These are phyloP conservation scores for Poeciliopsis infans DNA, from an alignment of 2,797 vertebrate species.

Conservation along the genomic window DNA sequence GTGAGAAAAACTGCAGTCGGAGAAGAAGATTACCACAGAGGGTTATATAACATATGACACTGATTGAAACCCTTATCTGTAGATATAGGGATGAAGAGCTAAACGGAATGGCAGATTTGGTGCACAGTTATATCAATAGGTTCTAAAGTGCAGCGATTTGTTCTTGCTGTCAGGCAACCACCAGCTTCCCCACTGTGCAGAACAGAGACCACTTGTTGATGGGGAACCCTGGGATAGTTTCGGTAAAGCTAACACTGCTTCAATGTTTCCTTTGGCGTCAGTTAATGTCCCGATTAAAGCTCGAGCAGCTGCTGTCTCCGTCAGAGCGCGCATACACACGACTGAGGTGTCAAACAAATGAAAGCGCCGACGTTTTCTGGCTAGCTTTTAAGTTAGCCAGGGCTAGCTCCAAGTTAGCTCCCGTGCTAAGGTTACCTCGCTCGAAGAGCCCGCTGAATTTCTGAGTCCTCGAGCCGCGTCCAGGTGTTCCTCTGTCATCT, in stretches of 20 bases:
- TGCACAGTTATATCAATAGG: neutral
- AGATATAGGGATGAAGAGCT: conserved; percentile 7
- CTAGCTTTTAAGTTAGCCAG: conserved; percentile 39
- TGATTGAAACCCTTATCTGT: conserved; percentile 15
- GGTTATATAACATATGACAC: conserved; percentile 46
- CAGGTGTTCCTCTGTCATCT: conserved; percentile 63
- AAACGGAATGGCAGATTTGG: neutral
- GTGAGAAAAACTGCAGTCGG: conserved; percentile 34
- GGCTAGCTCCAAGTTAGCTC: conserved; percentile 61
- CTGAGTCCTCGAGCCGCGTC: conserved; percentile 56
- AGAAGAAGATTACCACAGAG: conserved; percentile 38
- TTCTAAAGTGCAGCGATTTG: conserved; percentile 6
- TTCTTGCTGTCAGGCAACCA: conserved; percentile 2
- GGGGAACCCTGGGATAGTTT: conserved; percentile 12
- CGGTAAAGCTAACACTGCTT: neutral
- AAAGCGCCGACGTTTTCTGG: conserved; percentile 19
- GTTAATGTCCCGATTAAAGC: neutral
- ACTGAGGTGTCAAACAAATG: neutral
- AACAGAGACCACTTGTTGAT: conserved; percentile 72
- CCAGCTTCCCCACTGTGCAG: neutral
- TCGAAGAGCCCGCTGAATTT: conserved; percentile 57
- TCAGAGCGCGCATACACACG: neutral
- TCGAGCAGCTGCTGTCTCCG: accelerated
- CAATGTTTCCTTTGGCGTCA: too few species aligned
- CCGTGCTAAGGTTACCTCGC: conserved; percentile 69